Conservation (phyloP, 2,113 vertebrate genomes). For the Coptodon bakossiorum region DNA sequence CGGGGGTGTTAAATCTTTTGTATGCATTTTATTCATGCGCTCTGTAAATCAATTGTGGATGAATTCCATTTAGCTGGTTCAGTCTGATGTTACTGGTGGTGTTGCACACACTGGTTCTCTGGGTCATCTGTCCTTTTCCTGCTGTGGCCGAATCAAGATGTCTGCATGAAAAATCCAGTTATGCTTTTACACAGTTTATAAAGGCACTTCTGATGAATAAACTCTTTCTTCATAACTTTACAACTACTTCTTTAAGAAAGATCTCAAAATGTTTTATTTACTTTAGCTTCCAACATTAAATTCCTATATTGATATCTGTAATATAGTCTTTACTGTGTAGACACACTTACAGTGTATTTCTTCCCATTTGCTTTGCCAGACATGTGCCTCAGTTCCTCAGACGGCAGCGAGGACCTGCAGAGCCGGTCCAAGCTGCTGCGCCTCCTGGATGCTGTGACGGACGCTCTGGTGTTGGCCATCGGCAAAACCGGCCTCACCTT, state of each 20-base stretch:
- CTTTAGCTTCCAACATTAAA: not conserved
- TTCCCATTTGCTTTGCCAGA: slow-evolving; percentile 54
- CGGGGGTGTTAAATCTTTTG: not conserved
- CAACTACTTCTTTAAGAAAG: not conserved
- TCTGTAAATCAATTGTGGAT: not conserved
- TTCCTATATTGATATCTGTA: not conserved
- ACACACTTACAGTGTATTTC: not conserved
- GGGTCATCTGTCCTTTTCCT: not conserved
- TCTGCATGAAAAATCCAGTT: not conserved
- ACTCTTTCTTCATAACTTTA: not conserved
- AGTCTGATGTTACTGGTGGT: not conserved
- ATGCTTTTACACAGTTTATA: not conserved
- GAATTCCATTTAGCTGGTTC: not conserved
- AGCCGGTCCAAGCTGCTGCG: slow-evolving; percentile 81
- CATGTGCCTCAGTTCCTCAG: slow-evolving; percentile 78
- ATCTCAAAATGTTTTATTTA: not conserved
- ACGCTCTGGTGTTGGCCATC: slow-evolving; percentile 93
- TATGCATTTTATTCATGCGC: not conserved
- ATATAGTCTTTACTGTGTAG: not conserved
- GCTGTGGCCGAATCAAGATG: not conserved
- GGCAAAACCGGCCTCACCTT: slow-evolving; percentile 81
- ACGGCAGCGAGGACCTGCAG: slow-evolving; percentile 76
- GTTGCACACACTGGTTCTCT: not conserved
- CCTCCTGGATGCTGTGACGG: slow-evolving; percentile 84
- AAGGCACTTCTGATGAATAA: not conserved